Evolutionary conservation across 1,140 invertebrate species (phyloP).

Genomic region (Berghia stephanieae): DNA sequence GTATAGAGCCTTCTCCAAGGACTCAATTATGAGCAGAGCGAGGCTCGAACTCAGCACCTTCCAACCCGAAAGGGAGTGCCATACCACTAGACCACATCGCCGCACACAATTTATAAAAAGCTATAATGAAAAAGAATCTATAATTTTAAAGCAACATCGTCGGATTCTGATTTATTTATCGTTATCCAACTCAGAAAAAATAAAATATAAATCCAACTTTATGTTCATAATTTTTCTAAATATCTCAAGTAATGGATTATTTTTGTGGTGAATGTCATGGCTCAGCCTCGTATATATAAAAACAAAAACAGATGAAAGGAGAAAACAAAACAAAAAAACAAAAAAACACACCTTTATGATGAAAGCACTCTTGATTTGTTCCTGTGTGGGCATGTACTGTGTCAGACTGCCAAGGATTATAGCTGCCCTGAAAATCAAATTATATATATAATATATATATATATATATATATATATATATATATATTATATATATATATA

Average conservation of each 20-base stretch:
- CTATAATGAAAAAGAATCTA: too few relatives aligned
- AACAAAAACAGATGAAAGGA: not conserved
- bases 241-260: too few relatives aligned
- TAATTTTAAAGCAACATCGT: too few relatives aligned
- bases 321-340: not conserved
- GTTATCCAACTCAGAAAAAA: not conserved
- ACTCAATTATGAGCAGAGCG: too few relatives aligned
- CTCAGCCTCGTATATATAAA: too few relatives aligned
- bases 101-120: too few relatives aligned
- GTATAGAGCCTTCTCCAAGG: too few relatives aligned
- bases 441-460: not conserved
- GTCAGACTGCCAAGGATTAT: conserved; percentile 71
- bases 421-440: not conserved
- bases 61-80: too few relatives aligned
- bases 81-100: too few relatives aligned
- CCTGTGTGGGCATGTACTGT: conserved; percentile 73
- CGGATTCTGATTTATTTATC: not conserved
- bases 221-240: too few relatives aligned
- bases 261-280: too few relatives aligned
- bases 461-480: not conserved
- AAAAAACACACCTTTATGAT: conserved; percentile 70
- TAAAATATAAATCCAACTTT: not conserved
- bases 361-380: conserved; percentile 77
- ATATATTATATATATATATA: not conserved
- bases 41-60: too few relatives aligned